A percentile compares a stretch with the other conserved stretches of the same genome.
Evolutionary conservation across 2,113 vertebrate species (phyloP).

Genomic region (Burhinus oedicnemus): DNA sequence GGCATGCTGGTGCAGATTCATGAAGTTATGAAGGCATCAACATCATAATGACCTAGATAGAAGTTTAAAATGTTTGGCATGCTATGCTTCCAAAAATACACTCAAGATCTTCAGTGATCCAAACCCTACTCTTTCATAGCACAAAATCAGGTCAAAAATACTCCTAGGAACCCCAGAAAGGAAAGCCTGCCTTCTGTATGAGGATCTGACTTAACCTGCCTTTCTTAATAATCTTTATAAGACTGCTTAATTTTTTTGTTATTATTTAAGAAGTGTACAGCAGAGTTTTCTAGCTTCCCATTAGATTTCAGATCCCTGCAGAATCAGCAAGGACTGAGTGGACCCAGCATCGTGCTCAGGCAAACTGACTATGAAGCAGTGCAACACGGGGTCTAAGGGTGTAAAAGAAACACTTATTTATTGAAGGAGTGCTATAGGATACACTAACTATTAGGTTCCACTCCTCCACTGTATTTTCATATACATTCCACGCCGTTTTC

Average conservation of each 20-base stretch:
- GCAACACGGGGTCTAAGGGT: rapidly evolving
- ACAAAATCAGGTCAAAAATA: neutral
- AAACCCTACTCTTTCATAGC: neutral
- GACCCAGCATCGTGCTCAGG: neutral
- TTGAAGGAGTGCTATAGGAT: neutral
- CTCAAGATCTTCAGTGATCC: neutral
- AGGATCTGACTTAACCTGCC: neutral
- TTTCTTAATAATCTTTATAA: neutral
- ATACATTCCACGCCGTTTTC: neutral
- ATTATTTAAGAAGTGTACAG: neutral
- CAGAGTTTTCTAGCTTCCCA: neutral
- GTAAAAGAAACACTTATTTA: neutral
- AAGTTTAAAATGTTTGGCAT: neutral
- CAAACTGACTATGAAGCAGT: neutral
- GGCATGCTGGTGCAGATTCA: neutral
- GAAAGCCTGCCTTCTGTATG: neutral
- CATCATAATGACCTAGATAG: neutral
- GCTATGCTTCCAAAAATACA: neutral
- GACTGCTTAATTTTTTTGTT: neutral
- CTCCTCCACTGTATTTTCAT: neutral
- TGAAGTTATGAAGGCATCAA: neutral
- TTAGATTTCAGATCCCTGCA: neutral
- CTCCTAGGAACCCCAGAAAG: neutral
- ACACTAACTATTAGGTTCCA: neutral
- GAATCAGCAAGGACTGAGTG: neutral